Conservation (phyloP, 2,888 invertebrate genomes). For the Temnothorax unifasciatus region DNA sequence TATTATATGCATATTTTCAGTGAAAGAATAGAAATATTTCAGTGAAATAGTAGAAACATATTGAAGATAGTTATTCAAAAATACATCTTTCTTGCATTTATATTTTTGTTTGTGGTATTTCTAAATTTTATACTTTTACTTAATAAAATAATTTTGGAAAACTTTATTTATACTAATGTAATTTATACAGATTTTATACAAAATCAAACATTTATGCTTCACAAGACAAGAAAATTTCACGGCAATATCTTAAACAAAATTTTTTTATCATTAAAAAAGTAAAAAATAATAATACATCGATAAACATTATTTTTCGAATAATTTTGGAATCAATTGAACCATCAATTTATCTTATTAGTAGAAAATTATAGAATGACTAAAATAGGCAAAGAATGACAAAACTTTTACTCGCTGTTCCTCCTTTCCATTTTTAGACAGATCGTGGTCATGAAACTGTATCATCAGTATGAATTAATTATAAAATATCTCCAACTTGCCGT, state of each 20-base stretch:
- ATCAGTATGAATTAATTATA: constrained; percentile 3
- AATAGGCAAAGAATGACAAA: no score
- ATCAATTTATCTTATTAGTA: background rate
- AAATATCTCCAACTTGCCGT: background rate
- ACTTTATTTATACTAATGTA: background rate
- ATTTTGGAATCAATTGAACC: background rate
- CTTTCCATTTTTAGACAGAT: background rate
- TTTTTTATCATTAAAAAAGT: background rate
- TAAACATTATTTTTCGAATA: background rate
- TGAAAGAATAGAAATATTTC: constrained; percentile 1
- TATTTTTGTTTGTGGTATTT: background rate
- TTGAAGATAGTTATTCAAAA: background rate
- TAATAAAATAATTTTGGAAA: background rate
- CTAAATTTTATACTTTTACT: background rate
- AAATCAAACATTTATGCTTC: background rate
- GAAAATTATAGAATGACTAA: background rate
- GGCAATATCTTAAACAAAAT: background rate
- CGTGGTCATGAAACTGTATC: background rate
- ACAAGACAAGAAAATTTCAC: background rate
- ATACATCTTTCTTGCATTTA: background rate
- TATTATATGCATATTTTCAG: background rate
- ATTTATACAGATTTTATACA: background rate
- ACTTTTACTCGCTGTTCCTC: background rate
- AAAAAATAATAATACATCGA: background rate
- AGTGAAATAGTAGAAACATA: background rate